Evolutionary conservation across 2,888 invertebrate species (phyloP).

Genomic region (Campopleginae sp.): DNA sequence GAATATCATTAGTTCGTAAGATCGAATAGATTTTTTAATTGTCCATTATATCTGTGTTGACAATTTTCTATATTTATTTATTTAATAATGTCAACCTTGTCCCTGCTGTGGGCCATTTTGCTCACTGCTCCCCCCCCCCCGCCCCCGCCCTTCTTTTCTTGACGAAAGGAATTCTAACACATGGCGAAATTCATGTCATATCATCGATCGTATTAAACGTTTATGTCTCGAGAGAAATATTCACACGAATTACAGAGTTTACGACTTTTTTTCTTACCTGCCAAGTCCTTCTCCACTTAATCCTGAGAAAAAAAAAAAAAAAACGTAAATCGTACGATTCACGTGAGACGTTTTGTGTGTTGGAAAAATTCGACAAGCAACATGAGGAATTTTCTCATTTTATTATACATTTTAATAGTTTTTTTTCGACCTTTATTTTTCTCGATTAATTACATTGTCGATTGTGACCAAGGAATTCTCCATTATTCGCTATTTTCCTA

Average conservation of each 20-base stretch:
- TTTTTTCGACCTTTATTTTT: slow-evolving; percentile 1
- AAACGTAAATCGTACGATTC: no score
- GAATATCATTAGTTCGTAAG: slow-evolving; percentile 75
- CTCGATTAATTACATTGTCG: slow-evolving; percentile 26
- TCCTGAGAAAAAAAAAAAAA: no score
- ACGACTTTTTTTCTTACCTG: neutral
- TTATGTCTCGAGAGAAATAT: slow-evolving; percentile 58
- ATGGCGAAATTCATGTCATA: slow-evolving; percentile 72
- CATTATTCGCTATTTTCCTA: slow-evolving; percentile 36
- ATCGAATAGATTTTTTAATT: slow-evolving; percentile 45
- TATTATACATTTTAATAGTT: neutral
- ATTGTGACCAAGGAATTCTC: neutral
- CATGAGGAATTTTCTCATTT: neutral
- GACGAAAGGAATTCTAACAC: slow-evolving; percentile 43
- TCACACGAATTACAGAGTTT: neutral
- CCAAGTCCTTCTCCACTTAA: neutral
- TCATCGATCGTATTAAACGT: slow-evolving; percentile 73
- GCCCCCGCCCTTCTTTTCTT: slow-evolving; percentile 29
- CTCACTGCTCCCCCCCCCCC: slow-evolving; percentile 33
- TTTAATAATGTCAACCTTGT: neutral
- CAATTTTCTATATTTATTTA: slow-evolving; percentile 13
- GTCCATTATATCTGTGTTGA: neutral
- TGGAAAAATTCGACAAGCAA: no score
- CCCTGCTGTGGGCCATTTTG: slow-evolving; percentile 28
- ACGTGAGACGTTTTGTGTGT: no score